phyloP scores from a whole-genome alignment of 2,888 invertebrate genomes.

The Sinodicranocentrus sp. region DNA sequence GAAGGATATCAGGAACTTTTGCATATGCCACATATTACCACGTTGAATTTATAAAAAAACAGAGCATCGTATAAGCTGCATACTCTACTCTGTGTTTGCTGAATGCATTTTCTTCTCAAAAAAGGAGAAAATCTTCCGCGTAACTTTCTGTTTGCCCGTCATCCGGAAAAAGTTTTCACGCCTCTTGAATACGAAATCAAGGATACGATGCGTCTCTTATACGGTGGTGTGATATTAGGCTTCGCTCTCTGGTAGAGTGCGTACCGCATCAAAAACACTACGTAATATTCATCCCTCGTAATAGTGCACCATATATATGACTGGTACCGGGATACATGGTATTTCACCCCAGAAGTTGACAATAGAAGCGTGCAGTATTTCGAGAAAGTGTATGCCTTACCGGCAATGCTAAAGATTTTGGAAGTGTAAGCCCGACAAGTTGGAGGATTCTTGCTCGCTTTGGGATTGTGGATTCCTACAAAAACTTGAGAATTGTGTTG shows the following conservation, averaged over 20 bases:
- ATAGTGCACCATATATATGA: constrained; percentile 1
- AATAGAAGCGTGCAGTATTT: not conserved
- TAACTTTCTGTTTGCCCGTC: constrained; percentile 62
- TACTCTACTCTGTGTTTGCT: constrained; percentile 20
- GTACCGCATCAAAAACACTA: constrained; percentile 50
- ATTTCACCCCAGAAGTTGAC: constrained; percentile 38
- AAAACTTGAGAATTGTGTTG: constrained; percentile 11
- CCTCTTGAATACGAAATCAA: constrained; percentile 72
- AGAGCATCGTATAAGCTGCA: too few relatives aligned
- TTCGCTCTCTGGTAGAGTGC: not conserved
- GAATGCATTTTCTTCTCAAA: constrained; percentile 23
- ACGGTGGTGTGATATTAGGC: not conserved
- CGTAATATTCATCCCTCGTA: constrained; percentile 30
- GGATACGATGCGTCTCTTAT: constrained; percentile 42
- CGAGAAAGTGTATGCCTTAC: constrained; percentile 11
- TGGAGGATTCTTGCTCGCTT: constrained; percentile 26
- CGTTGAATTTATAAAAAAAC: not conserved
- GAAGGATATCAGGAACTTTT: not conserved
- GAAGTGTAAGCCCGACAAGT: constrained; percentile 39
- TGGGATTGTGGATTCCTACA: not conserved
- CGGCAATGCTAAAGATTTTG: constrained; percentile 9
- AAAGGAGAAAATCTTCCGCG: constrained; percentile 45
- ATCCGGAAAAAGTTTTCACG: constrained; percentile 73
- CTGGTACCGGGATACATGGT: constrained; percentile 13
- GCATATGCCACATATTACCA: constrained; percentile 28